Conservation (phyloP, 2,888 invertebrate genomes). For the Dasypogon diadema region DNA sequence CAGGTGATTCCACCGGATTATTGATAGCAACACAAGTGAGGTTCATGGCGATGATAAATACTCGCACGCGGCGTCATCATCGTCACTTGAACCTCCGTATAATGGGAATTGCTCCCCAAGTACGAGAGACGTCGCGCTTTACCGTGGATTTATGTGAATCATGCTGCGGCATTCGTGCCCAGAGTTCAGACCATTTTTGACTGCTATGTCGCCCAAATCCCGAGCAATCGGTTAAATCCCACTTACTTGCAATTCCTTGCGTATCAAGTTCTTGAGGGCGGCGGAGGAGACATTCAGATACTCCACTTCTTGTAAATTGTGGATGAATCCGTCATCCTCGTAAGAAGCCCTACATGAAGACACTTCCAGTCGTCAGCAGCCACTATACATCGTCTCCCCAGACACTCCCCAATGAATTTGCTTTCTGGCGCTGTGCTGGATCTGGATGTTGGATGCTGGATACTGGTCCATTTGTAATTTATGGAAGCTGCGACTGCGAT, state of each 20-base stretch:
- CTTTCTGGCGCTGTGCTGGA: too few relatives aligned
- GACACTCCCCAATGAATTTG: too few relatives aligned
- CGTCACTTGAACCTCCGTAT: not conserved
- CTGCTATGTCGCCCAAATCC: too few relatives aligned
- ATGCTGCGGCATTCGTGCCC: too few relatives aligned
- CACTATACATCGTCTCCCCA: conserved; percentile 5
- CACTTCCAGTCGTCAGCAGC: not conserved
- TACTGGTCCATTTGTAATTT: conserved; percentile 32
- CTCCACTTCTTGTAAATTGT: not conserved
- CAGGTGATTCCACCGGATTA: not conserved
- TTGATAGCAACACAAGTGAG: not conserved
- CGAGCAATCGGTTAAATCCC: too few relatives aligned
- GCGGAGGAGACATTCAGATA: too few relatives aligned
- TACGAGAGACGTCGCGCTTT: not conserved
- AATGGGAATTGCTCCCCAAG: not conserved
- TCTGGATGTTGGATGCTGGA: not conserved
- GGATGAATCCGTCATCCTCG: not conserved
- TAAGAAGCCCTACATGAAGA: not conserved
- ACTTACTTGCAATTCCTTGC: too few relatives aligned
- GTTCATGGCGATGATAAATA: not conserved
- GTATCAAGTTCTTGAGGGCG: too few relatives aligned
- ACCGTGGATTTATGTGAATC: not conserved
- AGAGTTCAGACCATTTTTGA: too few relatives aligned
- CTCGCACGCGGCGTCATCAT: not conserved
- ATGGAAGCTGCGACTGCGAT: conserved; percentile 28